Percentiles rank a stretch among this genome's conserved stretches.
Conservation (phyloP, 2,888 invertebrate species). For the Drosophila macrospina region DNA sequence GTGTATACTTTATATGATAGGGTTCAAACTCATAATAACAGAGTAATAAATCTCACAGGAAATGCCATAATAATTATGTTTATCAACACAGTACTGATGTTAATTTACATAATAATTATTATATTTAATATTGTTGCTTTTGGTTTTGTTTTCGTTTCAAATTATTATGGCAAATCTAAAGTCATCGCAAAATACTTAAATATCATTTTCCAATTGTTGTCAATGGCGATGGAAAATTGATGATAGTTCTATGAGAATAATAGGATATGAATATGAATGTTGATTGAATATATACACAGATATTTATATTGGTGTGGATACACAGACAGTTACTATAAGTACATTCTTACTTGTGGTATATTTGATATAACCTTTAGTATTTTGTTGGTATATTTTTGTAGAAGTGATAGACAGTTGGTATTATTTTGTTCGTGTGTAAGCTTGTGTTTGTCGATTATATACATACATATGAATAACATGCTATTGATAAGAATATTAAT, state of each 20-base stretch:
- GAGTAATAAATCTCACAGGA: slow-evolving; percentile 8
- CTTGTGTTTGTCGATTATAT: slow-evolving; percentile 15
- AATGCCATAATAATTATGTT: slow-evolving; percentile 24
- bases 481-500: slow-evolving; percentile 6
- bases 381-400: slow-evolving; percentile 75
- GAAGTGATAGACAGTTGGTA: slow-evolving; percentile 32
- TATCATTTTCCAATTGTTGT: slow-evolving; percentile 58
- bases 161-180: slow-evolving; percentile 35
- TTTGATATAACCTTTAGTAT: slow-evolving; percentile 33
- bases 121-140: not conserved
- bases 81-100: slow-evolving; percentile 18
- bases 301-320: slow-evolving; percentile 28
- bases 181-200: slow-evolving; percentile 55
- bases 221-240: slow-evolving; percentile 65
- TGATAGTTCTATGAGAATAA: slow-evolving; percentile 52
- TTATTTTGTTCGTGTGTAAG: slow-evolving; percentile 57
- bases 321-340: slow-evolving; percentile 5
- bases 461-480: not conserved
- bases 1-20: slow-evolving; percentile 34
- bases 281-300: slow-evolving; percentile 35
- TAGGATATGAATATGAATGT: slow-evolving; percentile 22
- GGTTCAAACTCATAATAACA: slow-evolving; percentile 39
- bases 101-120: not conserved
- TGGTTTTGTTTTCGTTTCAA: not conserved
- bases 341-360: slow-evolving; percentile 11